Base-by-base conservation (phyloP, 2,888 invertebrate genomes). In the Epirrhoe tristata region DNA sequence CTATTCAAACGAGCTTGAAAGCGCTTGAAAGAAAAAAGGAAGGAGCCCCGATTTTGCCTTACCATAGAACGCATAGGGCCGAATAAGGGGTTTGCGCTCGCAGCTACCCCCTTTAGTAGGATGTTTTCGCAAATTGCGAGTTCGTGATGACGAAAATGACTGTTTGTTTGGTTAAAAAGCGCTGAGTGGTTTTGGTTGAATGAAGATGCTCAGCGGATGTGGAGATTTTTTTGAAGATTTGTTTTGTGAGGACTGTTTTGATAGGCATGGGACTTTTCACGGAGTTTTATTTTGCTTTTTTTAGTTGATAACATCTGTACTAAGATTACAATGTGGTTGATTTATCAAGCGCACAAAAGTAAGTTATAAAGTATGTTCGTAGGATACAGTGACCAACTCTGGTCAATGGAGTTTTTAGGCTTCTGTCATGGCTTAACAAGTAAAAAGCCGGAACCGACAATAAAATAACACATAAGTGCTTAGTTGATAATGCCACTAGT, bases 41-140 rank as follows among this genome's bases (percentile, higher is more conserved):
- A 76, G 83, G 80, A 86, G 83, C 78, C 86, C 88, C 88, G 89
- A 90, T 91, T 90, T 90, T 89, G 83, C 84, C 88, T 87, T 88
- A 85, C 78, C 72, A 89, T 89, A 79, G 85, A 83, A 87, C 90
- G 90, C 74, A 74, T 58, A 62, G 60, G 58, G 61, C 68, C 74
- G 70, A 74, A 74, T 73, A 73, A 70, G 74, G 64, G 70, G 65
- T 70, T 66, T 74, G 72, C 72, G 72, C 70, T 74, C 74, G 74
- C 74, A 74, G 72, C 69, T 61, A 58, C 51, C 59, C 54, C 82
- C 82, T 79, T 77, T 75, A 80, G 75, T 77, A 74, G 76, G 74
- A 78, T 83, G 84, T 85, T 84, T 84, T 83, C 82, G 81, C 82
- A 84, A 87, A 86, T 87, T 87, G 85, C 83, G 77, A 79, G 80